Evolutionary conservation across 1,140 invertebrate genomes (phyloP).

Genomic region (Dryas iulia): DNA sequence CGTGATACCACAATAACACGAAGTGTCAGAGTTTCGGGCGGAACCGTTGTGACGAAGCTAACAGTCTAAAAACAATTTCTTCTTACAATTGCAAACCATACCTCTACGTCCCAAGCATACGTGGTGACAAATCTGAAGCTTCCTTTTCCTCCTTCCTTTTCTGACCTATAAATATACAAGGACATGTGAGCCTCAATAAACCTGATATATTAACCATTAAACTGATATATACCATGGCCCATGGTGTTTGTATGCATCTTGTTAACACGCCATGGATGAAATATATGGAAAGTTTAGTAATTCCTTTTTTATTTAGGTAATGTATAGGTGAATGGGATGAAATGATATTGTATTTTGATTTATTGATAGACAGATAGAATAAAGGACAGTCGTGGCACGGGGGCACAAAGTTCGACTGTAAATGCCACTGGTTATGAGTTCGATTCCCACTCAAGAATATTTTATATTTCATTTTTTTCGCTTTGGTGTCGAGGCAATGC

Average conservation of each 20-base stretch:
- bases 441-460: too few species aligned
- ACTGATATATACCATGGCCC: not conserved
- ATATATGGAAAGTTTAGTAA: not conserved
- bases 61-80: too few species aligned
- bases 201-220: not conserved
- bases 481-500: not conserved
- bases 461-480: not conserved
- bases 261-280: not conserved
- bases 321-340: too few species aligned
- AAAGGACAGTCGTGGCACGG: too few species aligned
- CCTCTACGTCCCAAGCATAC: not conserved
- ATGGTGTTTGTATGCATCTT: not conserved
- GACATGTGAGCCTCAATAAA: not conserved
- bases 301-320: not conserved
- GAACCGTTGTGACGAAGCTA: too few species aligned
- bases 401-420: too few species aligned
- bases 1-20: too few species aligned
- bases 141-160: not conserved
- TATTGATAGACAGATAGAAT: too few species aligned
- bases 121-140: not conserved
- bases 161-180: not conserved
- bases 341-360: too few species aligned
- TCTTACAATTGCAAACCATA: too few species aligned
- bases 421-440: too few species aligned
- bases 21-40: too few species aligned